Evolutionary conservation across 1,140 invertebrate species (phyloP), one percentile per base, ranked within the genome.

Genomic region (Bombus picipes): DNA sequence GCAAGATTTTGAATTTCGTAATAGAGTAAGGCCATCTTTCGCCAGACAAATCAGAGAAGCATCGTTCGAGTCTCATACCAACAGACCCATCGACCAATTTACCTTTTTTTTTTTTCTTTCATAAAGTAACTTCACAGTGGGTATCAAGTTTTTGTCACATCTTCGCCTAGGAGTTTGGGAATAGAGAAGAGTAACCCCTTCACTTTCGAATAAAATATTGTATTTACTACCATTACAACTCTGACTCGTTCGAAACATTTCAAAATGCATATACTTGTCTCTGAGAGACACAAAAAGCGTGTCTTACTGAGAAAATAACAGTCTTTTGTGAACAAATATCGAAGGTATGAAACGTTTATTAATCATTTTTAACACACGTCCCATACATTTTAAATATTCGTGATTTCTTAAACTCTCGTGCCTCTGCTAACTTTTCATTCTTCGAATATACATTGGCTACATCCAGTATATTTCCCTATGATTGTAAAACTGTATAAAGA

Each of bases 111-210:
- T 59, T 62, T 12, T 41, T 32, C 8, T 28, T 3, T 3, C 3
- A 77, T 65, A 68, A 83, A 78, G 32, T 65, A n/a, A 10, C 25
- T 39, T 68, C 73, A 76, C 81, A 77, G 81, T 77, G 39, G 81
- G 62, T 47, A 68, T 41, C 81, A 32, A 83, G 77, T 77, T 76
- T 77, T 76, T n/a, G 37, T 62, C 43, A 76, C 62, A 41, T 62
- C 59, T 53, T 83, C 39, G 18, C 28, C 28, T 18, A 57, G 12
- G 68, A 57, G 13, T 83, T 37, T 32, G 34, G 28, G 34, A 25
- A 15, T 15, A n/a, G 43, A 34, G 15, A 53, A 34, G 8, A 34
- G 53, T 13, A 18, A 22, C 2, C 8, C 2, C 8, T 22, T 37
- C 18, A 6, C n/a, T 12, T 41, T 43, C 34, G 34, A n/a, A 2